Conservation (phyloP, 2,888 invertebrate species). For the Drosophila trichaetosa region DNA sequence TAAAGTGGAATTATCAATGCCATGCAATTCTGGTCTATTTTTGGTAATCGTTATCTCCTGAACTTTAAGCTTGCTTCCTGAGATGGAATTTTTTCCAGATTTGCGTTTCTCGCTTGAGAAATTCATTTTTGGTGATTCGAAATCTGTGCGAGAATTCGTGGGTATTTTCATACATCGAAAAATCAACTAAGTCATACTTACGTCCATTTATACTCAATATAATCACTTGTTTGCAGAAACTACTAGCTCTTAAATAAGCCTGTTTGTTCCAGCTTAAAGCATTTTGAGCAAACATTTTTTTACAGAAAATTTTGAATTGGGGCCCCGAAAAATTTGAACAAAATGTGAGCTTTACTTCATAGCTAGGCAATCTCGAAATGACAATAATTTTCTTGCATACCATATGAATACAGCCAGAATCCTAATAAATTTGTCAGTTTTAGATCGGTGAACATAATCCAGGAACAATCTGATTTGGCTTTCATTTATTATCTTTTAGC, state of each 20-base stretch:
- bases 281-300: constrained; percentile 49
- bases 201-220: background rate
- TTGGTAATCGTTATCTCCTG: background rate
- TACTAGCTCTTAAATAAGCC: constrained; percentile 24
- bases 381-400: constrained; percentile 15
- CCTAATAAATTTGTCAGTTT: background rate
- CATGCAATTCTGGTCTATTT: background rate
- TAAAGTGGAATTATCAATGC: background rate
- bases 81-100: background rate
- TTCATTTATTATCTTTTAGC: too few species aligned
- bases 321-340: constrained; percentile 18
- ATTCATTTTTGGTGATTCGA: background rate
- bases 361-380: background rate
- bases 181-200: background rate
- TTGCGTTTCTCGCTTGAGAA: background rate
- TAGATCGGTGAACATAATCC: background rate
- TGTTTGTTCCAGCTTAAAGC: constrained; percentile 43
- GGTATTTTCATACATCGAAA: background rate
- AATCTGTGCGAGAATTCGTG: background rate
- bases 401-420: background rate
- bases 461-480: too few species aligned
- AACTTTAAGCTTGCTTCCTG: background rate
- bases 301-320: background rate
- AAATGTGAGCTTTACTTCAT: background rate
- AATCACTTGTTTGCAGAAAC: constrained; percentile 23